Conservation (phyloP, 2,888 invertebrate species). For the Stenodera caucasica region DNA sequence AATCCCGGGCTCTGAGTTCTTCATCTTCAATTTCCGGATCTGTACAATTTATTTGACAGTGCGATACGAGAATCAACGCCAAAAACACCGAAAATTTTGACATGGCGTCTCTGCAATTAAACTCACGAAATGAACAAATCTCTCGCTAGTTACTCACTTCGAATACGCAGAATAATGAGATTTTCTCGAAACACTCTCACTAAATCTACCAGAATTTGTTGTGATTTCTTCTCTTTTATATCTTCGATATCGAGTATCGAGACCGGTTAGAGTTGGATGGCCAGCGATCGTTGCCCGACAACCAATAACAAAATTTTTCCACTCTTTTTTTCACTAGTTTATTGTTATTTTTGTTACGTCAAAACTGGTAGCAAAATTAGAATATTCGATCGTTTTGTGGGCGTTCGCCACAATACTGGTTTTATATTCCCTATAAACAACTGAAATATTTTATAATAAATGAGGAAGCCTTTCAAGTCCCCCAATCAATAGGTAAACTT, state of each 20-base stretch:
- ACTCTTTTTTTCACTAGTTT: neutral
- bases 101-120: neutral
- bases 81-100: neutral
- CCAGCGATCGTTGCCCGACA: constrained; percentile 21
- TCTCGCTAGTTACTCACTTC: constrained; percentile 4
- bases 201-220: neutral
- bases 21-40: constrained; percentile 57
- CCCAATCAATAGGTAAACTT: no score
- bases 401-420: no score
- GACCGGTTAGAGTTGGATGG: constrained; percentile 26
- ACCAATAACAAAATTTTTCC: neutral
- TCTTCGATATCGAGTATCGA: constrained; percentile 8
- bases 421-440: no score
- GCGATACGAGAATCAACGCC: neutral
- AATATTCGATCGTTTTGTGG: no score
- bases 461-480: no score
- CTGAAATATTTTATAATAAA: no score
- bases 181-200: neutral
- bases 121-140: neutral
- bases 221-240: neutral
- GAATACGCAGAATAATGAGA: neutral
- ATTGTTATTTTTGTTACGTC: neutral
- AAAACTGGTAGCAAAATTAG: no score
- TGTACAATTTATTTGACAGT: constrained; percentile 14
- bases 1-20: constrained; percentile 63